Evolutionary conservation across 1,140 invertebrate species (phyloP), one percentile per base, ranked within the genome.

Genomic region (Ceratosolen solmsi): DNA sequence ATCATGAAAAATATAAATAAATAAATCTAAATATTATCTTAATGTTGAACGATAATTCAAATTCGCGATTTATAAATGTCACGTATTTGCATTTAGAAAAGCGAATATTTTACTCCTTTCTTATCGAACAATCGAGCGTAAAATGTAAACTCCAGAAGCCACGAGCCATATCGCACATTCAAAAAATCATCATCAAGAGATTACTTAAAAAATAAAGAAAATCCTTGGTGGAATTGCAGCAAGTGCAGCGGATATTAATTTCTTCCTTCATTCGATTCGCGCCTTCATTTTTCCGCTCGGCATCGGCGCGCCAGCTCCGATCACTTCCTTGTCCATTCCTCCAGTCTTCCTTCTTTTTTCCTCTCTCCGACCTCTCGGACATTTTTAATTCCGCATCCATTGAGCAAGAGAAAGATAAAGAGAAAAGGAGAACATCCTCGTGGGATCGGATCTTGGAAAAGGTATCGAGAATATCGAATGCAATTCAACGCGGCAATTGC

Each of bases 301-400:
- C n/a, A 9, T 0, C 17, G 60, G 27, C 27, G 30, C 33, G 33
- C 36, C 63, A 22, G 13, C 36, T 75, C 56, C 17, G n/a, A 46
- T 33, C 78, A 73, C 80, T 77, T 79, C 78, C 77, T 74, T 27
- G 80, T 82, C 82, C 76, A 38, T 75, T 76, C 83, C 56, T 33
- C 38, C 70, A 51, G 30, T 56, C 51, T 82, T 85, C 82, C 68
- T 76, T 82, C 25, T 75, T 73, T 54, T 70, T 81, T 60, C 72
- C 74, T 78, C 56, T 79, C 20, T 74, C 71, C 60, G 46, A 36
- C 30, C 65, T 80, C 80, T 78, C 54, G 38, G 68, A 17, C 27
- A 56, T 78, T 78, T 77, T 68, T 78, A 25, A 77, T 51, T 51
- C 60, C 0, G 27, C 25, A 13, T 17, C 15, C 49, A 38, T 68